Evolutionary conservation across 2,888 invertebrate species (phyloP).

Genomic region (Dicyrtoma fusca): DNA sequence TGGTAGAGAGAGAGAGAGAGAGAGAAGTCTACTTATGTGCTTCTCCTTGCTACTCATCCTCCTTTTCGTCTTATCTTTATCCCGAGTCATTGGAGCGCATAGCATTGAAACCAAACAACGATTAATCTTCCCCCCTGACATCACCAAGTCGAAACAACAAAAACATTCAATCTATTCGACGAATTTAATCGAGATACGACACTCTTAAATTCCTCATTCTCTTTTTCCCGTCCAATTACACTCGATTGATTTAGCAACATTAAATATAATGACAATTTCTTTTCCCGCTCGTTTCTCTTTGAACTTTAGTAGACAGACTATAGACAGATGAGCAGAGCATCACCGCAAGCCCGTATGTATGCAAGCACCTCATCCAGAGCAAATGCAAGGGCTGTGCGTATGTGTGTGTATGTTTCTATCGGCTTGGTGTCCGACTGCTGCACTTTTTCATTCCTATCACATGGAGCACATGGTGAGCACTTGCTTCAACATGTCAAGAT

Average conservation of each 20-base stretch:
- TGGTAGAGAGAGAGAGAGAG: background rate
- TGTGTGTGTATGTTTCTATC: background rate
- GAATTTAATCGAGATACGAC: constrained; percentile 32
- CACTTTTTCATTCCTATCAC: too few species aligned
- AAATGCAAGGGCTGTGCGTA: too few species aligned
- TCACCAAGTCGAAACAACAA: constrained; percentile 35
- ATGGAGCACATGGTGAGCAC: constrained; percentile 23
- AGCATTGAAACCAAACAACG: constrained; percentile 54
- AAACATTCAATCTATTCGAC: constrained; percentile 38
- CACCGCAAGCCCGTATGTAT: too few species aligned
- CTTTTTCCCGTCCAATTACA: constrained; percentile 46
- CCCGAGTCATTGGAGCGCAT: constrained; percentile 29
- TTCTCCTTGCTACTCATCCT: background rate
- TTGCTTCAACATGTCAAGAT: constrained; percentile 25
- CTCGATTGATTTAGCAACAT: constrained; percentile 47
- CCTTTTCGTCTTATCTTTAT: constrained; percentile 29
- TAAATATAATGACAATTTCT: constrained; percentile 2
- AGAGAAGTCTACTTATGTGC: background rate
- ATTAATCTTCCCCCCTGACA: constrained; percentile 51
- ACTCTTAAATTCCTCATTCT: constrained; percentile 20
- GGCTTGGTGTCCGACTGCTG: too few species aligned
- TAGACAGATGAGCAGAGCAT: too few species aligned
- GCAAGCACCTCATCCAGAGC: too few species aligned
- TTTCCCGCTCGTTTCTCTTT: background rate
- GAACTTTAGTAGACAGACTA: too few species aligned